Conservation (phyloP, 2,888 invertebrate genomes). For the Mythimna ferrago region DNA sequence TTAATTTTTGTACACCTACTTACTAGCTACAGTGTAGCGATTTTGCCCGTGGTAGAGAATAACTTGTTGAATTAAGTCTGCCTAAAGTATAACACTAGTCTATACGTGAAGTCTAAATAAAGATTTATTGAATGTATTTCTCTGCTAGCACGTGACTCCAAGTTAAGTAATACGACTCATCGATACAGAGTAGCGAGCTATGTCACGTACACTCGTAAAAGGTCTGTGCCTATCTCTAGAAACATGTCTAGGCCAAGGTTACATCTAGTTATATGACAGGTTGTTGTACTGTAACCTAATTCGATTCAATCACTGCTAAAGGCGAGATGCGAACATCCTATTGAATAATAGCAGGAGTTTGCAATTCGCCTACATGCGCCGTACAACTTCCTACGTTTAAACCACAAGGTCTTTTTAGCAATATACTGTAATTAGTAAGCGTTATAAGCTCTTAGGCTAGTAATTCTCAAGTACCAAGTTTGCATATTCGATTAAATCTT, state of each 20-base stretch:
- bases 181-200: conserved; percentile 47
- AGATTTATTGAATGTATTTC: conserved; percentile 26
- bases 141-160: conserved; percentile 39
- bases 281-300: conserved; percentile 56
- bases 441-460: conserved; percentile 29
- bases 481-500: conserved; percentile 47
- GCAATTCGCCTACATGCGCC: conserved; percentile 59
- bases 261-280: conserved; percentile 48
- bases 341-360: conserved; percentile 64
- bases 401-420: conserved; percentile 56
- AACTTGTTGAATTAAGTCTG: no score
- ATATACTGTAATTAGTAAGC: conserved; percentile 44
- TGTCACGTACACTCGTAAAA: conserved; percentile 64
- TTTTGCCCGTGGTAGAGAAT: no score
- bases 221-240: conserved; percentile 44
- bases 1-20: no score
- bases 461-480: conserved; percentile 38
- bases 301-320: conserved; percentile 52
- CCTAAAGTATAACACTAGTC: no score
- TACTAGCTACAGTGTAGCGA: no score
- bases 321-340: conserved; percentile 51
- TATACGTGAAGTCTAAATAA: no score
- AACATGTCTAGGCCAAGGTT: conserved; percentile 67
- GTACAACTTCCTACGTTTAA: conserved; percentile 64
- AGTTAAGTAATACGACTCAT: conserved; percentile 50